Evolutionary conservation across 2,797 vertebrate species (phyloP).

Genomic region (Enteromius thamalakanensis): DNA sequence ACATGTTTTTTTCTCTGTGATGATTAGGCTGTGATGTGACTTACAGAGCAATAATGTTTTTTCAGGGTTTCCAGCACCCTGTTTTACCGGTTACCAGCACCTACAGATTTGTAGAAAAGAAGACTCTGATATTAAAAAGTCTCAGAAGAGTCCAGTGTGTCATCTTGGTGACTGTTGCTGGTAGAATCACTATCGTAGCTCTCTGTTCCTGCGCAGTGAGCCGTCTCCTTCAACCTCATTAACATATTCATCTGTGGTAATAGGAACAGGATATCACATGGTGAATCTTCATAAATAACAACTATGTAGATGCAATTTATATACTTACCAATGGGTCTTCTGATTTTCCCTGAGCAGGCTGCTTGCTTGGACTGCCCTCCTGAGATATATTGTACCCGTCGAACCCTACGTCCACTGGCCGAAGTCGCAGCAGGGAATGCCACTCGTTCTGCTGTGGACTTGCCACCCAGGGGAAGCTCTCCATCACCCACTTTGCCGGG

Average conservation of each 20-base stretch:
- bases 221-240: constrained; percentile 87
- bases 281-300: background rate
- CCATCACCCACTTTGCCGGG: constrained; percentile 87
- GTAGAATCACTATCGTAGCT: constrained; percentile 88
- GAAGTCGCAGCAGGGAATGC: constrained; percentile 83
- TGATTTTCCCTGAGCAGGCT: constrained; percentile 71
- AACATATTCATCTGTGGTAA: constrained; percentile 86
- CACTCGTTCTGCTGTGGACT: constrained; percentile 82
- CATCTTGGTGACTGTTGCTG: constrained; percentile 84
- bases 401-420: constrained; percentile 86
- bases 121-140: background rate
- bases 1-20: background rate
- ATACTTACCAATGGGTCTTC: constrained; percentile 84
- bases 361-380: constrained; percentile 79
- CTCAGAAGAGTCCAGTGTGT: constrained; percentile 54
- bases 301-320: background rate
- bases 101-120: constrained; percentile 42
- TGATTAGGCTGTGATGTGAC: background rate
- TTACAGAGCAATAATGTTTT: background rate
- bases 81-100: constrained; percentile 70
- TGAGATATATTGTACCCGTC: constrained; percentile 79
- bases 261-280: constrained; percentile 4
- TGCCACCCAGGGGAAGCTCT: constrained; percentile 84
- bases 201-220: constrained; percentile 85
- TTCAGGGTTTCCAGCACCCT: constrained; percentile 25